These are phyloP conservation scores for Percopsis omiscomaycus DNA, from an alignment of 2,797 vertebrate genomes.

Conservation along the genomic window DNA sequence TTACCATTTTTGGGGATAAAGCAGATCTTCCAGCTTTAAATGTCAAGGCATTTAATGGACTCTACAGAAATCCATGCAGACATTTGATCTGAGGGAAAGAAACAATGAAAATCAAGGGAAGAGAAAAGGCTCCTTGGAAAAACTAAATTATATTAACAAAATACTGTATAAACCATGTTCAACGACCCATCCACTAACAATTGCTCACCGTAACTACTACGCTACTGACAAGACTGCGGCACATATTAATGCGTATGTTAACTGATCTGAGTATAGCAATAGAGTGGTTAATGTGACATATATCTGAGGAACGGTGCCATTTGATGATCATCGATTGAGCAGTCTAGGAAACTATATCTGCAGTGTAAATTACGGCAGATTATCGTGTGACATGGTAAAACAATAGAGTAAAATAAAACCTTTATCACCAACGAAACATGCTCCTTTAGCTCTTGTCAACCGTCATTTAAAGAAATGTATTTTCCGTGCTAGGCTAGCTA, in stretches of 20 bases:
- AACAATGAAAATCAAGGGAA: background rate
- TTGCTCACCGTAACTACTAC: background rate
- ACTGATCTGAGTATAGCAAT: too few species aligned
- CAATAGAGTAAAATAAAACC: too few species aligned
- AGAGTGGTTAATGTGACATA: background rate
- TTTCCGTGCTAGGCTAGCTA: background rate
- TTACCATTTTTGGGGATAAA: conserved; percentile 60
- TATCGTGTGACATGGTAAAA: too few species aligned
- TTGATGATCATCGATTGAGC: too few species aligned
- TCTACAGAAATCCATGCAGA: conserved; percentile 9
- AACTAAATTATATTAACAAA: background rate
- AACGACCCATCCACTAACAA: background rate
- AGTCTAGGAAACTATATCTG: too few species aligned
- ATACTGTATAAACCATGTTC: background rate
- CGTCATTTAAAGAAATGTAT: too few species aligned
- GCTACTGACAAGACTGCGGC: background rate
- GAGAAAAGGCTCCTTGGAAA: background rate
- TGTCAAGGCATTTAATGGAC: conserved; percentile 12
- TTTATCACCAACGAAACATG: too few species aligned
- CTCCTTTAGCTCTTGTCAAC: too few species aligned
- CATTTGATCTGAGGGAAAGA: background rate
- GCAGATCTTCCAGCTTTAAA: conserved; percentile 22
- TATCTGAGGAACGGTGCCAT: background rate
- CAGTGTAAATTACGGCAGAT: too few species aligned
- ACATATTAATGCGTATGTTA: too few species aligned